Percentiles rank a stretch among this genome's conserved stretches.
Evolutionary conservation across 2,888 invertebrate genomes (phyloP).

Genomic region (Eupithecia pulchellata): DNA sequence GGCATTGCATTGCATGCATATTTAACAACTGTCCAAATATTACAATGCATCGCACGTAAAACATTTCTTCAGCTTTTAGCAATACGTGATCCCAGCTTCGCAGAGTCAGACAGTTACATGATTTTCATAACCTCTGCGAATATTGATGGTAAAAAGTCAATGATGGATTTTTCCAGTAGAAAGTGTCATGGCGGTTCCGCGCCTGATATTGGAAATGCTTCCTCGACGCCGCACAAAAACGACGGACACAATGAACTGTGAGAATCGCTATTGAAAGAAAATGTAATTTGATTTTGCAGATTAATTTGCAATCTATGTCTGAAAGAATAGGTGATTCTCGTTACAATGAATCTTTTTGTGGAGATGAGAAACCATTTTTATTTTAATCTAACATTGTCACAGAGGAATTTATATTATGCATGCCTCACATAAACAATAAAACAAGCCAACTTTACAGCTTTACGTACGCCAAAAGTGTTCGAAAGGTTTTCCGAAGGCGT

Average conservation of each 20-base stretch:
- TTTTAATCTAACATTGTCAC: not conserved
- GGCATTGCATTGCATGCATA: not conserved
- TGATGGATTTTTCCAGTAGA: conserved; percentile 59
- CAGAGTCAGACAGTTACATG: not conserved
- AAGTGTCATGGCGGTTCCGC: conserved; percentile 62
- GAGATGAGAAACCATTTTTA: conserved; percentile 1
- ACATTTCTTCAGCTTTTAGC: not conserved
- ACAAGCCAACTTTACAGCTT: conserved; percentile 5
- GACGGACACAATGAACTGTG: conserved; percentile 49
- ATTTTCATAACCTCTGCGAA: conserved; percentile 51
- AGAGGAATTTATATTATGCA: not conserved
- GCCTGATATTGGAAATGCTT: conserved; percentile 42
- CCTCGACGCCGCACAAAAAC: conserved; percentile 39
- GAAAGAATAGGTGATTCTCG: conserved; percentile 5
- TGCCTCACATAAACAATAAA: not conserved
- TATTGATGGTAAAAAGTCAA: conserved; percentile 63
- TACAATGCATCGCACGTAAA: not conserved
- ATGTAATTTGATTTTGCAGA: conserved; percentile 37
- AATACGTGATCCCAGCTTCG: not conserved
- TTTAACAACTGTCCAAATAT: conserved; percentile 14
- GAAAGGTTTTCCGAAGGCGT: not conserved
- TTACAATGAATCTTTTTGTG: not conserved
- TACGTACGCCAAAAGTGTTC: conserved; percentile 16
- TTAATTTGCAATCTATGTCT: conserved; percentile 31
- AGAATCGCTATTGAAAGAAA: conserved; percentile 46